These are phyloP conservation scores for Gisinianus flammeolus DNA, from an alignment of 2,888 invertebrate genomes.

Conservation along the genomic window DNA sequence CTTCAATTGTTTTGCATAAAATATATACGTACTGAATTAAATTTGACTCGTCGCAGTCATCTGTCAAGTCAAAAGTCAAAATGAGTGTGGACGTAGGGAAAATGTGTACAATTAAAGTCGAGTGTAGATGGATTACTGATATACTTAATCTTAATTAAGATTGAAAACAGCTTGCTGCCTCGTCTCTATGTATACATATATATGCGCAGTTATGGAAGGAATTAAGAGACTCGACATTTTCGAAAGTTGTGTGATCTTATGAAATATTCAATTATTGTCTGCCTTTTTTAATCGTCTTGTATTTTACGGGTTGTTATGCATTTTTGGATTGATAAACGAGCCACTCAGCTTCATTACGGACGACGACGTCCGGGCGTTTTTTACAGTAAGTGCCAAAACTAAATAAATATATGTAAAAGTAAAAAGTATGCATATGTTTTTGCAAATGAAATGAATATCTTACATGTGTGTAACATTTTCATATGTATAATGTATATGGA, in stretches of 20 bases:
- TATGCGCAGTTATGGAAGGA: neutral
- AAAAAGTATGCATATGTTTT: neutral
- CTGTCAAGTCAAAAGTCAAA: too few relatives aligned
- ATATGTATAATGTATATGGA: neutral
- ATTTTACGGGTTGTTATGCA: slow-evolving; percentile 40
- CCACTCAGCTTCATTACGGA: slow-evolving; percentile 50
- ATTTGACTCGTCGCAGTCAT: too few relatives aligned
- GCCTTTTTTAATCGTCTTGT: neutral
- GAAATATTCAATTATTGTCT: neutral
- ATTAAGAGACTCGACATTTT: neutral
- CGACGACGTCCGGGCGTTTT: slow-evolving; percentile 27
- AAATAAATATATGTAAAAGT: neutral
- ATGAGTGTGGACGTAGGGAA: too few relatives aligned
- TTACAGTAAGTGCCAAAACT: neutral
- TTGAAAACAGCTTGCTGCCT: neutral
- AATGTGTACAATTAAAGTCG: too few relatives aligned
- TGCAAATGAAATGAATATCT: neutral
- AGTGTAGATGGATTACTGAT: neutral
- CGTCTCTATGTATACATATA: neutral
- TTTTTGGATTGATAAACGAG: slow-evolving; percentile 54
- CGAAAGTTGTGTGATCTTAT: neutral
- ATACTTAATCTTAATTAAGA: neutral
- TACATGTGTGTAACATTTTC: neutral
- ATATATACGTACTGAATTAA: too few relatives aligned
- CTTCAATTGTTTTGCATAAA: too few relatives aligned